These are phyloP conservation scores for Cetonia aurata DNA, from an alignment of 2,888 invertebrate species.

Conservation along the genomic window DNA sequence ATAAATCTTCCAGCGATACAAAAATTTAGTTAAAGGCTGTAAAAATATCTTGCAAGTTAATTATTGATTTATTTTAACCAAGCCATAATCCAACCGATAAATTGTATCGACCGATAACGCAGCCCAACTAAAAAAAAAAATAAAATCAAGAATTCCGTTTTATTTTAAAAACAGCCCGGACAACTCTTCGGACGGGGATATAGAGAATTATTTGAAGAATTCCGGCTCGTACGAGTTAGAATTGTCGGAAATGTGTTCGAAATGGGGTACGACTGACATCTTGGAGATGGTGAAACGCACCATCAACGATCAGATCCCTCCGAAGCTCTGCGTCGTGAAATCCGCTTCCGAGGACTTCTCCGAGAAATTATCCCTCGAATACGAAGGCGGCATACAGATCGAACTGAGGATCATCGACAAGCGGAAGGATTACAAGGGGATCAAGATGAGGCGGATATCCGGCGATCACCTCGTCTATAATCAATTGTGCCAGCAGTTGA, in stretches of 20 bases:
- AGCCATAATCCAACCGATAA: no score
- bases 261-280: slow-evolving; percentile 83
- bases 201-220: slow-evolving; percentile 58
- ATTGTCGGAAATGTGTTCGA: slow-evolving; percentile 83
- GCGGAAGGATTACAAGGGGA: slow-evolving; percentile 78
- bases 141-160: no score
- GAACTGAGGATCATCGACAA: slow-evolving; percentile 83
- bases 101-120: no score
- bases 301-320: slow-evolving; percentile 83
- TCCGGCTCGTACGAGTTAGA: slow-evolving; percentile 77
- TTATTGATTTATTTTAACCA: no score
- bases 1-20: no score
- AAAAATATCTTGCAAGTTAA: no score
- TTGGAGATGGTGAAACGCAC: slow-evolving; percentile 84
- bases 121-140: no score
- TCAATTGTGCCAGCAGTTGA: slow-evolving; percentile 88
- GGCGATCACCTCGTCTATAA: slow-evolving; percentile 91
- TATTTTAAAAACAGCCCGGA: no score
- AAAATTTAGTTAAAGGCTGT: no score
- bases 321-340: slow-evolving; percentile 74
- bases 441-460: slow-evolving; percentile 88
- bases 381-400: slow-evolving; percentile 84
- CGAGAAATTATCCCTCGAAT: slow-evolving; percentile 62
- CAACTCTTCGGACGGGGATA: slow-evolving; percentile 45
- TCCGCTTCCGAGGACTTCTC: slow-evolving; percentile 55